These are phyloP conservation scores for Xiphorhynchus erythropygius DNA, from an alignment of 2,797 vertebrate genomes.

Conservation along the genomic window DNA sequence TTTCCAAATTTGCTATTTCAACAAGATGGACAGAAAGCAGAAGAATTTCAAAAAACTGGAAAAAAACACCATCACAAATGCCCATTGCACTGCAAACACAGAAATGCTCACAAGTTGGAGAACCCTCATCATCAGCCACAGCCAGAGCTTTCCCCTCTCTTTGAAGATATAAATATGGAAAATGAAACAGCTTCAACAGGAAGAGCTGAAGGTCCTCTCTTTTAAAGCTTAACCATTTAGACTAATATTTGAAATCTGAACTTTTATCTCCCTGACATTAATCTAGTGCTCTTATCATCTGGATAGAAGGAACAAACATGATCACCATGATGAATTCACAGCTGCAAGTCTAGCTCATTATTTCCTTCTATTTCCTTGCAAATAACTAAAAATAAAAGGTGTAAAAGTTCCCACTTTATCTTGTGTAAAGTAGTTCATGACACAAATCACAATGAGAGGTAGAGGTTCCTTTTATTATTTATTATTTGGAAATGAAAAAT, in stretches of 20 bases:
- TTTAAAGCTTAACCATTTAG: neutral
- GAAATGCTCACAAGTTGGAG: neutral
- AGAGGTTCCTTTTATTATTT: neutral
- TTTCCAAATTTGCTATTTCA: neutral
- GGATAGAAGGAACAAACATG: neutral
- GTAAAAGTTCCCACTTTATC: neutral
- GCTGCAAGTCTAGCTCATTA: neutral
- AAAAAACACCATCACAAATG: neutral
- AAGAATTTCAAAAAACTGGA: neutral
- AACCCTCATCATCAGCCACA: neutral
- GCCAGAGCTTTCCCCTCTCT: neutral
- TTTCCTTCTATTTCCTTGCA: neutral
- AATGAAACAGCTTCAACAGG: neutral
- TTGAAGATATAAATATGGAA: neutral
- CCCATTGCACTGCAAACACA: neutral
- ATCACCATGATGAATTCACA: neutral
- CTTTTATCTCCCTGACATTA: neutral
- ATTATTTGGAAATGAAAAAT: neutral
- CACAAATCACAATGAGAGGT: neutral
- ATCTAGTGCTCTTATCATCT: neutral
- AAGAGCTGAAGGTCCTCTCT: neutral
- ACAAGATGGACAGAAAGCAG: neutral
- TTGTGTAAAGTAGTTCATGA: neutral
- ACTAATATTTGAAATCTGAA: neutral
- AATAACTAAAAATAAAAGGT: neutral